Conservation (phyloP, 2,113 vertebrate species). For the Rhynchomys soricoides region DNA sequence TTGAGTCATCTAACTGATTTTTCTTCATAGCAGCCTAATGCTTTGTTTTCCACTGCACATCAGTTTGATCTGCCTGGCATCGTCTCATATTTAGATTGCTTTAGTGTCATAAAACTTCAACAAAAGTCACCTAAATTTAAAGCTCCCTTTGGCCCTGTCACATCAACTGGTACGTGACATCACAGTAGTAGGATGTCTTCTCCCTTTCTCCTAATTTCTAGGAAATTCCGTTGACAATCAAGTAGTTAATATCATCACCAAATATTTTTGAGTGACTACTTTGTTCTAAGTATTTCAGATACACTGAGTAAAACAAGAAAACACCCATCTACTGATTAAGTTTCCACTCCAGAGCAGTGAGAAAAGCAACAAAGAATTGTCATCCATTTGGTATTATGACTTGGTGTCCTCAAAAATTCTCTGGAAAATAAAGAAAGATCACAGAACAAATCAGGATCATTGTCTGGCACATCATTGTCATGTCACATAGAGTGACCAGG, state of each 20-base stretch:
- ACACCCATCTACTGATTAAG: background rate
- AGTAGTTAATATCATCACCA: background rate
- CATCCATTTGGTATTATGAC: background rate
- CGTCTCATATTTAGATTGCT: background rate
- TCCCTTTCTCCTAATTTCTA: background rate
- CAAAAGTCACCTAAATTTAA: background rate
- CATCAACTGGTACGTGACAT: background rate
- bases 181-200: background rate
- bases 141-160: background rate
- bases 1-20: background rate
- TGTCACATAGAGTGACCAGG: background rate
- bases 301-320: background rate
- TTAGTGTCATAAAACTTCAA: background rate
- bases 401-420: background rate
- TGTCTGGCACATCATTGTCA: background rate
- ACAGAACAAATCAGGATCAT: background rate
- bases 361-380: background rate
- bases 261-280: background rate
- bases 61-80: background rate
- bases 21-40: background rate
- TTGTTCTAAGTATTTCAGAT: background rate
- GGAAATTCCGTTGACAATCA: background rate
- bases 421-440: background rate
- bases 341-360: background rate
- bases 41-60: background rate